Base-by-base conservation (phyloP, 2,797 vertebrate genomes). In the Kryptopterus vitreolus region DNA sequence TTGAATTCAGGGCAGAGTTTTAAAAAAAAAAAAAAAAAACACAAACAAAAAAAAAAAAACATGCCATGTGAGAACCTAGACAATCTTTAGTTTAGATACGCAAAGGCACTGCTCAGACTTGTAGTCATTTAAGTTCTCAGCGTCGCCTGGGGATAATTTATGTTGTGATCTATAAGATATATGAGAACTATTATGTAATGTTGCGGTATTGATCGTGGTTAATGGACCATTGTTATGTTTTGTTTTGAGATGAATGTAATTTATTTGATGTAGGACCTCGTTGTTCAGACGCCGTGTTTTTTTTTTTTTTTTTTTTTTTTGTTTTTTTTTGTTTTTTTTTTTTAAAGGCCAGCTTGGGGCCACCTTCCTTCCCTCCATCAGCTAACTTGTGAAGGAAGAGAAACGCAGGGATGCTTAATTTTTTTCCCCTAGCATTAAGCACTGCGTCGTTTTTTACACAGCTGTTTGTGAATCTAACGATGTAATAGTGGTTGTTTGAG, bases 191-290 rank as follows among this genome's bases (percentile, higher is more conserved):
- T 82, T 75, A 79, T 76, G 77, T 83, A 83, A 70, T 70, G 57
- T 82, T 79, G 68, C 22, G 76, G 70, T 83, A 83, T 83, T 79
- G 77, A 83, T 79, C 63, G 81, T 79, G 78, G 71, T 83, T 76
- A 83, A 79, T 71, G 81, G 79, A 86, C 85, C 86, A 86, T 91
- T 91, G 91, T 91, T 89, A 80, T 91, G 89, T 91, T 89, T 87
- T 91, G 87, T 92, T 92, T 91, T 92, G 89, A 90, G 86, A 89
- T 92, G 91, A 94, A 94, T 94, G 93, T 94, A 94, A 93, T 90
- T 94, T 93, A 93, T 93, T 91, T 79, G 81, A 76, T 65, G 57
- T 83, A 76, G 63, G 77, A 62, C 81, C 77, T 83, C 46, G 55
- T 62, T 76, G 65, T 82, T 65, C 75, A 31, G 68, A 50, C 62